Evolutionary conservation across 2,888 invertebrate species (phyloP).

Genomic region (Zootermopsis nevadensis): DNA sequence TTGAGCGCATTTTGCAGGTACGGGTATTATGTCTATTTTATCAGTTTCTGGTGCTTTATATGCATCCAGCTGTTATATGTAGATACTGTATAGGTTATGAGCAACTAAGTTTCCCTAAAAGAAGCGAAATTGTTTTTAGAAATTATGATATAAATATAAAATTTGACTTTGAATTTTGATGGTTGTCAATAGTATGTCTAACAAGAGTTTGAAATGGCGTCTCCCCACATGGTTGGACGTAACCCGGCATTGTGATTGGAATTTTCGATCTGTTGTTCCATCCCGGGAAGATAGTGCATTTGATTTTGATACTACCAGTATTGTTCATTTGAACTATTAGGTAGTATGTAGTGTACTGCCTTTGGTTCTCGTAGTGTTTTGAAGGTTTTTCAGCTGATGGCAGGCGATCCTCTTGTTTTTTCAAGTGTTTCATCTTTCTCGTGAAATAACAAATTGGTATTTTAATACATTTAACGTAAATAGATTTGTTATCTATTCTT

Average conservation of each 20-base stretch:
- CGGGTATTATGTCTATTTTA: conserved; percentile 64
- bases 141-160: conserved; percentile 30
- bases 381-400: not conserved
- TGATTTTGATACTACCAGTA: not conserved
- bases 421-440: not conserved
- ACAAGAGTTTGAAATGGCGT: conserved; percentile 79
- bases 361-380: not conserved
- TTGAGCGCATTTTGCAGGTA: conserved; percentile 79
- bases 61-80: conserved; percentile 46
- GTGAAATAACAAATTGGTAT: not conserved
- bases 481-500: not conserved
- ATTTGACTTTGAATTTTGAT: conserved; percentile 49
- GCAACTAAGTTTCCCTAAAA: conserved; percentile 7
- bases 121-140: not conserved
- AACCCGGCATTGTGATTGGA: conserved; percentile 55
- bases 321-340: not conserved
- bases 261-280: not conserved
- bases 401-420: not conserved
- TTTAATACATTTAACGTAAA: not conserved
- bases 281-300: not conserved
- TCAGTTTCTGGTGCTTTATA: conserved; percentile 52
- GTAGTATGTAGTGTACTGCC: not conserved
- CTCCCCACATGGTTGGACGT: conserved; percentile 71
- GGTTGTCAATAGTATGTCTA: conserved; percentile 73
- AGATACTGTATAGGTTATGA: conserved; percentile 25